Evolutionary conservation across 1,140 invertebrate genomes (phyloP), one percentile per base, ranked within the genome.

Genomic region (Branchinecta lindahli): DNA sequence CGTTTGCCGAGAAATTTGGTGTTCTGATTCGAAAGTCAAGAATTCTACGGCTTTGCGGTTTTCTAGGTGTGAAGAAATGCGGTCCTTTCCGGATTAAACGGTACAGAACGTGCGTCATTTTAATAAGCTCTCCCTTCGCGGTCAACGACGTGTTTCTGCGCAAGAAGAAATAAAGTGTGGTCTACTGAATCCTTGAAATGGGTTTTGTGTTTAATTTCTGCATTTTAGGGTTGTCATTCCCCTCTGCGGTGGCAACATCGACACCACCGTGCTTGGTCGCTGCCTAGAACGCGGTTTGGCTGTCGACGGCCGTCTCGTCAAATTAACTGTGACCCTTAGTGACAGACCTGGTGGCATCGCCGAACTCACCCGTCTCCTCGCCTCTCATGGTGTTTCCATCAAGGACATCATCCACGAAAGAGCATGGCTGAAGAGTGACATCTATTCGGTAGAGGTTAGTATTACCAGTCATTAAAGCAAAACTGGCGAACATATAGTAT

Each of bases 361-460:
- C 7, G 91, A 96, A 76, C 81, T 96, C 0, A 90, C 90, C 74
- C 84, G 84, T 74, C 76, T 90, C 15, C 82, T 96, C 7, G 83
- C 85, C 0, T 83, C 84, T 7, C 81, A 88, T 44, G 92, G 92
- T 3, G 92, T 92, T 7, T 92, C 89, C 52, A 92, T 96, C 68
- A 96, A 96, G 78, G 92, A 96, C 75, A 92, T 96, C 70, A 88
- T 92, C 78, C 93, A 96, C 78, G 93, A 96, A 78, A 82, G 93
- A 71, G 92, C 93, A 7, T 96, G 93, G 92, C 84, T 96, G 12
- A 85, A 85, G 46, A 85, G 85, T 5, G 92, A 96, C 78, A 87
- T 96, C 15, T 94, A 92, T 77, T 86, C 88, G 75, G 88, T 90
- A 70, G 83, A 87, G 74, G 77, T 78, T 73, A 75, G 68, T n/a